Evolutionary conservation across 2,888 invertebrate genomes (phyloP), one percentile per base, ranked within the genome.

Genomic region (Platerodrilus igneus): DNA sequence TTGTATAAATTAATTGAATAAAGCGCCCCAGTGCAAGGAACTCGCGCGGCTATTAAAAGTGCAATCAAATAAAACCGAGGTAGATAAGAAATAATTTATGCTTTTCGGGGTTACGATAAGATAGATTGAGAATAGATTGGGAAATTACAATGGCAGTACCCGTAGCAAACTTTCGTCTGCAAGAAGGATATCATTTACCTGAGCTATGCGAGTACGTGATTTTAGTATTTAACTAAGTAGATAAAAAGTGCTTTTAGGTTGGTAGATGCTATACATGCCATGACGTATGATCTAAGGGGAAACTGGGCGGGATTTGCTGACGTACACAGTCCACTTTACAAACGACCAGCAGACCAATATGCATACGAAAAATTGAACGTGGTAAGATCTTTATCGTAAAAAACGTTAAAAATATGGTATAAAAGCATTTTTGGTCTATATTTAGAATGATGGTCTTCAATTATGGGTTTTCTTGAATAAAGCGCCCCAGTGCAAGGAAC

Each of bases 301-400:
- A 89, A 88, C 63, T 91, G 91, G 91, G 90, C 86, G 1, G 91
- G 91, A 9, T 90, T 90, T 59, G 90, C 91, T 1, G 91, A 92
- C 59, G 82, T 84, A 0, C 92, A 92, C 62, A 90, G 90, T 55
- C 87, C 91, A 1, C 71, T 92, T 0, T 89, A 88, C 64, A 86
- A 81, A 59, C 75, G 92, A 27, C 85, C 88, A 0, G 86, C 87
- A 58, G 91, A 92, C 64, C 88, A 90, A 61, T 90, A 83, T 74
- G 89, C 88, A 11, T 91, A 90, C 59, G 90, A 89, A 60, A 86
- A 83, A 64, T 76, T 92, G 15, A 92, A 92, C 65, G 91, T 92
- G 65, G 90, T 89, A 70, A 69, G 83, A 76, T 55, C 26, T 2
- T 19, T 22, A 18, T n/a, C 31, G 5, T 10, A 21, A 2, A 29